A percentile compares a stretch with the other conserved stretches of the same genome.
Evolutionary conservation across 1,140 invertebrate species (phyloP).

Genomic region (Thereuonema tuberculata): DNA sequence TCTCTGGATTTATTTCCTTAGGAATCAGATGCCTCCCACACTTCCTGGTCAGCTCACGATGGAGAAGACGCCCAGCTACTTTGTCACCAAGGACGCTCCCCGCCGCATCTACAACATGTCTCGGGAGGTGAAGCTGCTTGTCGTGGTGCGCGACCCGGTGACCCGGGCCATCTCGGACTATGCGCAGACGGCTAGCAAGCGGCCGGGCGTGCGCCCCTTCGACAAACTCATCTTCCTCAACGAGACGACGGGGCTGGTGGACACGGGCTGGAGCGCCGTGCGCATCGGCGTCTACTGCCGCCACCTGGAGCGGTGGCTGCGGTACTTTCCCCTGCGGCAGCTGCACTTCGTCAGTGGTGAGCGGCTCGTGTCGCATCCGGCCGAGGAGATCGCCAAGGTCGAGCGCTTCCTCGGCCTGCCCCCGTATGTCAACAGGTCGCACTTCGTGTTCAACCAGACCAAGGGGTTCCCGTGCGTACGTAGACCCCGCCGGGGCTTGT

Average conservation of each 20-base stretch:
- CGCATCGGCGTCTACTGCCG: slow-evolving; percentile 72
- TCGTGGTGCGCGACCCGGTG: slow-evolving; percentile 84
- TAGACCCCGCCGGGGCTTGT: slow-evolving; percentile 49
- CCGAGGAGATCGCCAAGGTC: slow-evolving; percentile 63
- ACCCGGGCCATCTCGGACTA: slow-evolving; percentile 89
- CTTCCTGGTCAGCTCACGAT: slow-evolving; percentile 72
- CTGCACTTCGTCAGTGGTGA: slow-evolving; percentile 83
- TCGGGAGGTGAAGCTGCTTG: slow-evolving; percentile 61
- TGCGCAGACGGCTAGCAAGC: slow-evolving; percentile 58
- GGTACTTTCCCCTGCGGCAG: slow-evolving; percentile 65
- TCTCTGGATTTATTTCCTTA: slow-evolving; percentile 33
- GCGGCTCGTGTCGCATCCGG: slow-evolving; percentile 68
- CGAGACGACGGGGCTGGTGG: slow-evolving; percentile 43
- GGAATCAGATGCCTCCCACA: slow-evolving; percentile 70
- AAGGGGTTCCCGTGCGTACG: slow-evolving; percentile 88
- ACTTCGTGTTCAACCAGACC: slow-evolving; percentile 86
- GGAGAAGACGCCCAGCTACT: slow-evolving; percentile 90
- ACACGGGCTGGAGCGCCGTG: slow-evolving; percentile 72
- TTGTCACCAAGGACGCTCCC: slow-evolving; percentile 74
- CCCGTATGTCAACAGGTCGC: slow-evolving; percentile 67
- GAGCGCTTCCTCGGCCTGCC: slow-evolving; percentile 64
- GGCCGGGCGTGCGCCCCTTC: slow-evolving; percentile 53
- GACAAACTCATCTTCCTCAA: slow-evolving; percentile 67
- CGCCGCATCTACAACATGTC: slow-evolving; percentile 72
- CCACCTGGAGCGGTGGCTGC: slow-evolving; percentile 69